Evolutionary conservation across 2,888 invertebrate species (phyloP), one percentile per base, ranked within the genome.

Genomic region (Pheosia gnoma): DNA sequence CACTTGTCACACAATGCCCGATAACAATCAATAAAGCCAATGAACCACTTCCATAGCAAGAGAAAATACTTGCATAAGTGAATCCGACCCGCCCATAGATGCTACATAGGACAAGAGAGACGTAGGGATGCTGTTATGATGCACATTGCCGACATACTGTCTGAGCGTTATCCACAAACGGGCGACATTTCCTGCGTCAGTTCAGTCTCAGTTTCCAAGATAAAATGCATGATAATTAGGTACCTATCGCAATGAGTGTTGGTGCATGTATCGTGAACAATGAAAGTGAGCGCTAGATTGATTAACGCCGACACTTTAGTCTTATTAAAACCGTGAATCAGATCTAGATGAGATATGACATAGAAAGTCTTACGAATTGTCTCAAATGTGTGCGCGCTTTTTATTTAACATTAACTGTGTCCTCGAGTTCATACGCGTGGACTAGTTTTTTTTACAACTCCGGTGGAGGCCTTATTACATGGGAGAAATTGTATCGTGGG

Each of bases 241-340:
- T 25, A 25, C 25, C 4, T n/a, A 47, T 47, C 11, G n/a, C 4
- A 47, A n/a, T n/a, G 11, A n/a, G 4, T 47, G 47, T n/a, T 47
- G n/a, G n/a, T 47, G 47, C 11, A 47, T 37, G 37, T 37, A 52
- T 52, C 13, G 45, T 62, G 56, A 39, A 62, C 4, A 67, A 62
- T 58, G 71, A 74, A 71, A 74, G 67, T 61, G 8, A 41, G n/a
- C 37, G n/a, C 56, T 5, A 49, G 52, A 63, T 56, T 59, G 54
- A 64, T 65, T 61, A 65, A 51, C 37, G 36, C n/a, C 57, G 52
- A 47, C 55, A 62, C 36, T 49, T 49, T 57, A 45, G 37, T 47
- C 5, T 52, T 10, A n/a, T 25, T 13, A 8, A 25, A 25, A 3
- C 5, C 5, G 25, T 6, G 25, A 51, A 7, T 25, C 25, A 51